phyloP scores from a whole-genome alignment of 2,113 vertebrate species.

The Clarias magur region DNA sequence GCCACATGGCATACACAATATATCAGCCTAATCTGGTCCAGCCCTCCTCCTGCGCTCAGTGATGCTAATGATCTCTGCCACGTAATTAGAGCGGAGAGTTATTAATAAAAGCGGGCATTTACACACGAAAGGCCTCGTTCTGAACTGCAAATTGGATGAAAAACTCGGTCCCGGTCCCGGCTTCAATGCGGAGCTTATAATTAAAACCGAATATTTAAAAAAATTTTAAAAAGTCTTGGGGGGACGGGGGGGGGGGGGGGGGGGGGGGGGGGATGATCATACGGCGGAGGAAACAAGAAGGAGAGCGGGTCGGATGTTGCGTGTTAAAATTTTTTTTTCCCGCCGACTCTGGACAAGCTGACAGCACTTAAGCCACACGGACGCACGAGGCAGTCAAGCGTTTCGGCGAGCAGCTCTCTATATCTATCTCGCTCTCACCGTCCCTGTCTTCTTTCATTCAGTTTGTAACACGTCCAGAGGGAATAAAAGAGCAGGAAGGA shows the following conservation, averaged over 20 bases:
- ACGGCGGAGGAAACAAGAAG: background rate
- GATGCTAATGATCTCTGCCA: constrained; percentile 24
- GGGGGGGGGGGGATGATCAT: background rate
- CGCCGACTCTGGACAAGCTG: background rate
- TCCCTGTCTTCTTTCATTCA: constrained; percentile 38
- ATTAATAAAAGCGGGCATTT: constrained; percentile 35
- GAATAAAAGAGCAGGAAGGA: background rate
- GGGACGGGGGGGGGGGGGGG: no score
- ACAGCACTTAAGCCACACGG: background rate
- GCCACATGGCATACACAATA: constrained; percentile 24
- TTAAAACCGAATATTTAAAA: background rate
- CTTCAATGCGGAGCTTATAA: background rate
- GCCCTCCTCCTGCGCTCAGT: background rate
- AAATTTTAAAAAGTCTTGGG: background rate
- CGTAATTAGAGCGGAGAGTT: constrained; percentile 23
- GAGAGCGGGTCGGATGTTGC: background rate
- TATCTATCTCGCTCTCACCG: background rate
- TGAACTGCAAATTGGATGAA: background rate
- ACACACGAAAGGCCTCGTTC: background rate
- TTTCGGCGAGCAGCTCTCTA: background rate
- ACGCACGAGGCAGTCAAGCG: background rate
- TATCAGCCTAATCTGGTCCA: constrained; percentile 3
- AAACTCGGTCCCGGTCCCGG: background rate
- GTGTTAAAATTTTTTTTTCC: background rate
- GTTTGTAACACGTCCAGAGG: constrained; percentile 9